Evolutionary conservation across 2,888 invertebrate species (phyloP).

Genomic region (Linnaemya vulpina): DNA sequence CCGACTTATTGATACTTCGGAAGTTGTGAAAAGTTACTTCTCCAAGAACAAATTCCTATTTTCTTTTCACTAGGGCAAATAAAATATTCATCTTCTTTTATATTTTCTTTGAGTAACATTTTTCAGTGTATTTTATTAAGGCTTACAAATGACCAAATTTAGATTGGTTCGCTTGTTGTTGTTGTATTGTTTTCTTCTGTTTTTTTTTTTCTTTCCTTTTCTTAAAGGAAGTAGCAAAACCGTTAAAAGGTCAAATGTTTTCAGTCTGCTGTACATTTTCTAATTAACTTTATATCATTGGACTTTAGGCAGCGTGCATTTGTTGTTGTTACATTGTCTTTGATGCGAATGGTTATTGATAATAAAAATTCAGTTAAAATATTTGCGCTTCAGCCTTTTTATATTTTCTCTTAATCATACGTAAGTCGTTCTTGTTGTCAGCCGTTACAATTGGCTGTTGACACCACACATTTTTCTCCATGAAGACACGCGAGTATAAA

Average conservation of each 20-base stretch:
- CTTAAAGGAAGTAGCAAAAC: conserved; percentile 64
- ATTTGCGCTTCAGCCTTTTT: neutral
- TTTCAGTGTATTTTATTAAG: conserved; percentile 44
- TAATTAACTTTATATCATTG: conserved; percentile 64
- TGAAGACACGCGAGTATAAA: neutral
- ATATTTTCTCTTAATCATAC: neutral
- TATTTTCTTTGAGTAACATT: neutral
- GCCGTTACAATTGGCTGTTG: neutral
- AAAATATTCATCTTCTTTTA: too few relatives aligned
- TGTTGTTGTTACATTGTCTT: conserved; percentile 30
- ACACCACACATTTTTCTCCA: neutral
- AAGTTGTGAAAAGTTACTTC: too few relatives aligned
- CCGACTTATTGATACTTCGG: too few relatives aligned
- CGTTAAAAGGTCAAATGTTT: conserved; percentile 69
- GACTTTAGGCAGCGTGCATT: conserved; percentile 28
- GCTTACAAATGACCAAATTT: conserved; percentile 56
- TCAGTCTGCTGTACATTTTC: conserved; percentile 61
- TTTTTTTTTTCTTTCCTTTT: neutral
- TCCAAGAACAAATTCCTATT: too few relatives aligned
- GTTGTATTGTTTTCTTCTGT: neutral
- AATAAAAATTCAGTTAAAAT: neutral
- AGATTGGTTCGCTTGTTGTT: conserved; percentile 13
- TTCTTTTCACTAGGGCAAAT: too few relatives aligned
- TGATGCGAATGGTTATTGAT: conserved; percentile 12
- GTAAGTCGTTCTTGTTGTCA: neutral